Evolutionary conservation across 2,888 invertebrate species (phyloP), one percentile per base, ranked within the genome.

Genomic region (Aspidiotus destructor): DNA sequence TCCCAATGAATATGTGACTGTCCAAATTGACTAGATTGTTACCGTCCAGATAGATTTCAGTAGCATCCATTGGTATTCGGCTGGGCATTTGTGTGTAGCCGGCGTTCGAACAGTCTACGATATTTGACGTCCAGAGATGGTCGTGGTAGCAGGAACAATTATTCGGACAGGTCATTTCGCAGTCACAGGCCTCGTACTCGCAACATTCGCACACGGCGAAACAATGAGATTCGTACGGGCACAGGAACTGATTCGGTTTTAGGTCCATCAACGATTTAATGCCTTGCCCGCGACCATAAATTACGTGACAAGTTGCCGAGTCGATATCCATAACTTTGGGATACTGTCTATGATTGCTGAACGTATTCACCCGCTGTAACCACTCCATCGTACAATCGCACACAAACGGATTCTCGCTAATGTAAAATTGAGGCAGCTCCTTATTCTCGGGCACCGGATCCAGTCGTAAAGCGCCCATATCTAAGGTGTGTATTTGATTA

Each of bases 331-430:
- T 90, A 68, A 92, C 89, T 73, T 86, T 83, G 13, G 92, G 92
- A 79, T 92, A 89, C 76, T 92, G 91, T 68, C 91, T 81, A 69
- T 92, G 82, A 74, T 88, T 87, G 75, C 89, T 86, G 73, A 88
- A 81, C 77, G 88, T 87, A 78, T 94, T 92, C 77, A 94, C 90
- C 74, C 92, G 83, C 77, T 93, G 92, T 75, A 95, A 79, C 95
- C 95, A 96, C 77, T 94, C 93, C 85, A 94, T 92, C 73, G 90
- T 92, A 81, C 95, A 96, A 78, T 93, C 92, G 77, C 95, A 96
- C 75, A 89, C 87, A 77, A 94, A 92, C 42, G 94, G 95, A 81
- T 96, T 96, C 68, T 91, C 92, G 52, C 91, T 92, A 72, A 95
- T 89, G 78, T 91, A 92, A 80, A 95, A 93, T 79, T 92, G 91